Conservation (phyloP, 2,113 vertebrate genomes). For the Hippocampus abdominalis region DNA sequence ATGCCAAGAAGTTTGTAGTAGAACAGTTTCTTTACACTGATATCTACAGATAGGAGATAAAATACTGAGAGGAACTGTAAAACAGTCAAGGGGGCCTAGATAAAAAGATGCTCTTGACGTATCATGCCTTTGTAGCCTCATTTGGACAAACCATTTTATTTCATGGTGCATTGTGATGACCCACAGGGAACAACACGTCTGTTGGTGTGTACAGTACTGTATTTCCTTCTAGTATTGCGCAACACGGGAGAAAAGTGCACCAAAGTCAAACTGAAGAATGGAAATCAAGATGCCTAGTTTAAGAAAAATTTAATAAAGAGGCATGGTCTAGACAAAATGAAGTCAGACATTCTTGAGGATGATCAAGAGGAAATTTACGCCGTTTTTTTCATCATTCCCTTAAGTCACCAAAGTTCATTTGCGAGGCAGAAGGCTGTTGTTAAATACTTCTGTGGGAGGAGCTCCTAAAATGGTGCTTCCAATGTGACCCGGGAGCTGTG, state of each 20-base stretch:
- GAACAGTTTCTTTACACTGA: constrained; percentile 8
- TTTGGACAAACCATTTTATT: not conserved
- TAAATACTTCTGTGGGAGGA: constrained; percentile 45
- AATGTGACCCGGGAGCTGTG: constrained; percentile 14
- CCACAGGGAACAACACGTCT: not conserved
- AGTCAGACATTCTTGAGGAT: constrained; percentile 4
- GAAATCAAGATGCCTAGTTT: not conserved
- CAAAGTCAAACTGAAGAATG: not conserved
- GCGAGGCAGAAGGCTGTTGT: constrained; percentile 17
- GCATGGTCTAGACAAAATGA: not conserved
- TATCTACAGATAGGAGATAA: constrained; percentile 30
- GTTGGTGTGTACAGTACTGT: not conserved
- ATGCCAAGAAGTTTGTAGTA: constrained; percentile 25
- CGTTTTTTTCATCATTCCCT: not conserved
- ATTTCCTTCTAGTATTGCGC: not conserved
- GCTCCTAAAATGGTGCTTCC: constrained; percentile 59
- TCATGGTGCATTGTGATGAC: not conserved
- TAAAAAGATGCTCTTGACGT: not conserved
- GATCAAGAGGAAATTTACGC: not conserved
- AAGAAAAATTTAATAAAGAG: not conserved
- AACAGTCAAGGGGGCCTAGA: not conserved
- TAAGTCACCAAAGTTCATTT: constrained; percentile 11
- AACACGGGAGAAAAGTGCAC: not conserved
- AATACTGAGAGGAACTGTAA: not conserved
- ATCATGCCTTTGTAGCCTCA: not conserved